phyloP scores from a whole-genome alignment of 2,888 invertebrate species.

The Ochropacha duplaris region DNA sequence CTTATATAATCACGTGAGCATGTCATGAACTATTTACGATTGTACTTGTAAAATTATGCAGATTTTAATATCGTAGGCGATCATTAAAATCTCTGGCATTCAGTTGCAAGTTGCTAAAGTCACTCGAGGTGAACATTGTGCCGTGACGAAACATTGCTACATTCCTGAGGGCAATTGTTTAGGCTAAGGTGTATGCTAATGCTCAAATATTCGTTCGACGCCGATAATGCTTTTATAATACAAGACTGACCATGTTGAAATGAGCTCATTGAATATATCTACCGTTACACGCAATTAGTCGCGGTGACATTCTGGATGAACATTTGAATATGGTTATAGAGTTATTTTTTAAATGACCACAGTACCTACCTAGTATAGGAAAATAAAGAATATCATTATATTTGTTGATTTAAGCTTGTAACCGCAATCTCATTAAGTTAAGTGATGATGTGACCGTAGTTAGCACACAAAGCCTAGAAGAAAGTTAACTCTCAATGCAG shows the following conservation, averaged over 20 bases:
- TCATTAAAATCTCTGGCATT: constrained; percentile 24
- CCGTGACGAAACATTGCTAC: constrained; percentile 12
- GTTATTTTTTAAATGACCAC: neutral
- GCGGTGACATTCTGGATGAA: neutral
- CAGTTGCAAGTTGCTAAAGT: constrained; percentile 27
- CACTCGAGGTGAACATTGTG: constrained; percentile 13
- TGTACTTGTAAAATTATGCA: constrained; percentile 11
- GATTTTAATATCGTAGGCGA: constrained; percentile 19
- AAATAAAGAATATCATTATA: no score
- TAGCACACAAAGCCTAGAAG: no score
- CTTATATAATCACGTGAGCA: neutral
- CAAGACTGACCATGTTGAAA: constrained; percentile 12
- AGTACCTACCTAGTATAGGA: no score
- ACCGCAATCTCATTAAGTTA: no score
- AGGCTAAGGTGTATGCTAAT: constrained; percentile 35
- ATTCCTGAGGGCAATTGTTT: constrained; percentile 46
- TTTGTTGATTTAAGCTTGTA: no score
- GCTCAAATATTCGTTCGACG: constrained; percentile 35
- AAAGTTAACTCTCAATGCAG: no score
- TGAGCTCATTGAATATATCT: neutral
- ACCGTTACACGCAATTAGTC: neutral
- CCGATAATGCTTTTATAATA: constrained; percentile 28
- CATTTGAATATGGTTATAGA: neutral
- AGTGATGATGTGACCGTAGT: no score
- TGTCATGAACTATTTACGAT: neutral